phyloP scores from a whole-genome alignment of 2,888 invertebrate species.

The Stenodera caucasica region DNA sequence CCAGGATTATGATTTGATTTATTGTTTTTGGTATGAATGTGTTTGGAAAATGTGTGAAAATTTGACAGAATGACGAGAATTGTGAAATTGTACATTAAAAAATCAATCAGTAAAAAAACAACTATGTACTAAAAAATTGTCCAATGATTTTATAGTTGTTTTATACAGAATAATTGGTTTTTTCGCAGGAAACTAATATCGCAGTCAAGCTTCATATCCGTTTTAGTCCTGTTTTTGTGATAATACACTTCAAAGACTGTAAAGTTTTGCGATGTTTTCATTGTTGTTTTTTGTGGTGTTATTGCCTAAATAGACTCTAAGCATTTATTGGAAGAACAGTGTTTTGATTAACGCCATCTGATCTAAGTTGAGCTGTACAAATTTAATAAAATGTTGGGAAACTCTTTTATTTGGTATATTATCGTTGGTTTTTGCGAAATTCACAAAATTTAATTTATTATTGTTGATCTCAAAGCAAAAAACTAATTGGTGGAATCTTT shows the following conservation, averaged over 20 bases:
- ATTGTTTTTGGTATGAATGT: neutral
- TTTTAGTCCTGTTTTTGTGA: neutral
- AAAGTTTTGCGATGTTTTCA: neutral
- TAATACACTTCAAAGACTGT: neutral
- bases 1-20: neutral
- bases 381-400: no score
- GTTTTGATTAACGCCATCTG: no score
- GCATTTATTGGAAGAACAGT: no score
- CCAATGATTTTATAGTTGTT: no score
- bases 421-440: neutral
- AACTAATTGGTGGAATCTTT: slow-evolving; percentile 9
- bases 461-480: slow-evolving; percentile 2
- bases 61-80: neutral
- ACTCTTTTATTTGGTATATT: neutral
- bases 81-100: no score
- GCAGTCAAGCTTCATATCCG: neutral
- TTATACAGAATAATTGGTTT: no score
- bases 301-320: no score
- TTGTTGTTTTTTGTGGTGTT: neutral
- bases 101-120: no score
- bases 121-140: no score
- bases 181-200: neutral
- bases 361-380: no score
- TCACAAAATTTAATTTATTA: neutral
- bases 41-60: neutral